Base-by-base conservation (phyloP, 1,140 invertebrate species). In the Pseudomyrmex concolor region DNA sequence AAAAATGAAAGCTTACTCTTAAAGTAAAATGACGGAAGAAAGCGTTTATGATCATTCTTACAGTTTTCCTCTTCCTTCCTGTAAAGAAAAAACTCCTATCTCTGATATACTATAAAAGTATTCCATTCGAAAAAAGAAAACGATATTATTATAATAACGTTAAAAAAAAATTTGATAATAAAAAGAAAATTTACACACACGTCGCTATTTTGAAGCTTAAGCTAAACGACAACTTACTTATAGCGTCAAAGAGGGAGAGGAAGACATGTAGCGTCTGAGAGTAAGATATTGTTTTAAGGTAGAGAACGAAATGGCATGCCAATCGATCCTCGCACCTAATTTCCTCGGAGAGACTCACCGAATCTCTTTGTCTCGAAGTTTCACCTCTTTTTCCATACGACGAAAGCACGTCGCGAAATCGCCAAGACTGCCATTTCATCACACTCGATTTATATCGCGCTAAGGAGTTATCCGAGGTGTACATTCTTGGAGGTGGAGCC, bases 401-500 rank as follows among this genome's bases (percentile, higher is more conserved):
- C 68, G 22, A 34, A 84, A 86, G 66, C 72, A 71, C 86, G 73
- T 87, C 50, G 34, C 64, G 50, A 62, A 88, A 88, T 88, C 72
- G 76, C 57, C 60, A 87, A 83, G 57, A 88, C 87, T 88, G 87
- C 87, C 87, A 88, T 88, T 88, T 83, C 68, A 86, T 60, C 70
- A 59, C 60, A 87, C 81, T 87, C 85, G 60, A 82, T 87, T 78
- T 87, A 86, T 48, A 86, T 74, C 73, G 73, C 85, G 55, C 68
- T 22, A 60, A 83, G 17, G 50, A 72, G 43, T 86, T 57, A 72
- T 62, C 64, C 57, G 74, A 86, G 57, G 73, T 70, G 5, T 34
- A 80, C 17, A 64, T 84, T 63, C 62, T 87, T 34, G 34, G 34
- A 34, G 34, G 62, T 45, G 68, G 63, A 77, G 55, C 59, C 48